A percentile compares a stretch with the other conserved stretches of the same genome.
Evolutionary conservation across 92 coral and sea anemone genomes (phyloP).

Genomic region (Phymanthus crucifer): DNA sequence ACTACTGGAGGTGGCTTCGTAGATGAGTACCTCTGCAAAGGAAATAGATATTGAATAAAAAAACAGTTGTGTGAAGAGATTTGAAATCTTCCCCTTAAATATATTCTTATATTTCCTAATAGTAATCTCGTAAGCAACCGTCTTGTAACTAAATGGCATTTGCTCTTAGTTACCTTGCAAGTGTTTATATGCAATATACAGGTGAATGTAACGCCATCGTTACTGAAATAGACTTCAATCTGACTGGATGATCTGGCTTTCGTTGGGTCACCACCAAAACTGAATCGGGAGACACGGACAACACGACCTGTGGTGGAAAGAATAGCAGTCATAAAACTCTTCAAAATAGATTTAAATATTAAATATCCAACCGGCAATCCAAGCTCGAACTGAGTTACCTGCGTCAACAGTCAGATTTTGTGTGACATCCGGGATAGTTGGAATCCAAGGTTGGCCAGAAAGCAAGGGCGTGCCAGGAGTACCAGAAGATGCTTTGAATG

Average conservation of each 20-base stretch:
- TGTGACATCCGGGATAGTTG: neutral
- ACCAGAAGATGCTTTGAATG: constrained; percentile 40
- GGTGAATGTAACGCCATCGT: constrained; percentile 16
- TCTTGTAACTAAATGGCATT: too few species aligned
- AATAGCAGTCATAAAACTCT: neutral
- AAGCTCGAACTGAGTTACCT: constrained; percentile 11
- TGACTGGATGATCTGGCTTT: constrained; percentile 15
- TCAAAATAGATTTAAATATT: neutral
- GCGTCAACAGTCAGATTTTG: constrained; percentile 27
- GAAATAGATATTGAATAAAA: neutral
- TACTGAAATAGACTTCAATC: constrained; percentile 29
- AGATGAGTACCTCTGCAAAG: neutral
- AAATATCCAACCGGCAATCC: neutral
- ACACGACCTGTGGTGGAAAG: constrained; percentile 11
- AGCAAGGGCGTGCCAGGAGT: constrained; percentile 23
- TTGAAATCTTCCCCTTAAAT: too few species aligned
- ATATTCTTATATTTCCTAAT: neutral
- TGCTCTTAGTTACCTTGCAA: constrained; percentile 9
- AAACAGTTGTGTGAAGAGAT: too few species aligned
- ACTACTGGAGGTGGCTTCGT: constrained; percentile 8
- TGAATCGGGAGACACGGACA: constrained; percentile 27
- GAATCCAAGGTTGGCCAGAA: constrained; percentile 30
- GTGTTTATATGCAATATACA: neutral
- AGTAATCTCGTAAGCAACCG: too few species aligned
- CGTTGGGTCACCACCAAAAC: constrained; percentile 30